A percentile compares a stretch with the other conserved stretches of the same genome.
Conservation (phyloP, 2,113 vertebrate genomes). For the Cariama cristata region DNA sequence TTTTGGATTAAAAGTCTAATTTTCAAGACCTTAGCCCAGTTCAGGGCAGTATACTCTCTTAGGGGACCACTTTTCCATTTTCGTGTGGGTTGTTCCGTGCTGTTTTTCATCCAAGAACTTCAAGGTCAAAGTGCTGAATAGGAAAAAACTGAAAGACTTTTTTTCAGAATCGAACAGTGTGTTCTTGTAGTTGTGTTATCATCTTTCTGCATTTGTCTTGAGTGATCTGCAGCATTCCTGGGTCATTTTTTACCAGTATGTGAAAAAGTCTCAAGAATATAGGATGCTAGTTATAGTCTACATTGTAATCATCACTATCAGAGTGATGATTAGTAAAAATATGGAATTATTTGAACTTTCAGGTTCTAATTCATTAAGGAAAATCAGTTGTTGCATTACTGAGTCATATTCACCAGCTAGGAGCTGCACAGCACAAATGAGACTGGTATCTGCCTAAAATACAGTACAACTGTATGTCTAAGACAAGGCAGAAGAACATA, state of each 20-base stretch:
- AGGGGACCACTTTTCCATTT: not conserved
- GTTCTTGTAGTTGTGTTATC: not conserved
- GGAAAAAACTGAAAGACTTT: not conserved
- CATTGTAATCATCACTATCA: not conserved
- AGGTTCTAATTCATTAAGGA: not conserved
- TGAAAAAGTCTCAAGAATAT: accelerated
- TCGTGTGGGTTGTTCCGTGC: not conserved
- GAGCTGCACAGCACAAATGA: not conserved
- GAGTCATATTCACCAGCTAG: not conserved
- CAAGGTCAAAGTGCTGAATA: not conserved
- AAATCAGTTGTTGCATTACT: not conserved
- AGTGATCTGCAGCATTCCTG: not conserved
- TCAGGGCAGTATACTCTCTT: not conserved
- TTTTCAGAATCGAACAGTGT: not conserved
- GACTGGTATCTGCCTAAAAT: not conserved
- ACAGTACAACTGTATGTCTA: not conserved
- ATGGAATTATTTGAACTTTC: not conserved
- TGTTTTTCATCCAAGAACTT: not conserved
- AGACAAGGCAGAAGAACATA: not conserved
- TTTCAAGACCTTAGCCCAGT: not conserved
- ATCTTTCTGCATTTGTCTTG: not conserved
- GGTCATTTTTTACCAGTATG: not conserved
- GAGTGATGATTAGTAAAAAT: not conserved
- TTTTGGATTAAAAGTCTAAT: not conserved
- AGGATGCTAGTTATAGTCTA: not conserved